A percentile compares a stretch with the other conserved stretches of the same genome.
Conservation (phyloP, 1,140 invertebrate genomes). For the Drosophila nigromelanica region DNA sequence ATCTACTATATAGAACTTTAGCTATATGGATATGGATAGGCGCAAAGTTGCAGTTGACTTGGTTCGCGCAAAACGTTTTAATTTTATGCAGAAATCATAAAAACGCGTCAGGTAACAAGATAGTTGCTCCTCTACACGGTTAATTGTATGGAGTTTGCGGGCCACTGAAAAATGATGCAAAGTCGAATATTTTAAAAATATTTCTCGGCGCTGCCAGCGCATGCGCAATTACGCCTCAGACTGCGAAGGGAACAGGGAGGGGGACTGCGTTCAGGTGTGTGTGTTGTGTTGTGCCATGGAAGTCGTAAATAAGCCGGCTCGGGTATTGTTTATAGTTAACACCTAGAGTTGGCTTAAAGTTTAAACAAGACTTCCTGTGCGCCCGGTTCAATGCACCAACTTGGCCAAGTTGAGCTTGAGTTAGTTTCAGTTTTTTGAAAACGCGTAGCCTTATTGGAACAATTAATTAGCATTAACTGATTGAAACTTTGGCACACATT, state of each 20-base stretch:
- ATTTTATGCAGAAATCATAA: slow-evolving; percentile 83
- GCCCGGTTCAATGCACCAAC: slow-evolving; percentile 49
- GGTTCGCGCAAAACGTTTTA: slow-evolving; percentile 64
- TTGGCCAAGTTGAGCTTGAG: not conserved
- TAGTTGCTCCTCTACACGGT: slow-evolving; percentile 69
- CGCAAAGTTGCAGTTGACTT: not conserved
- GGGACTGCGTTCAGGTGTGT: not conserved
- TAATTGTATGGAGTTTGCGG: slow-evolving; percentile 63
- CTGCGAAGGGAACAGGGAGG: not conserved
- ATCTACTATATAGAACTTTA: slow-evolving; percentile 1
- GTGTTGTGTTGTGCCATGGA: slow-evolving; percentile 33
- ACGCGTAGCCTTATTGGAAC: slow-evolving; percentile 54
- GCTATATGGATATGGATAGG: slow-evolving; percentile 9
- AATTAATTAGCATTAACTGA: slow-evolving; percentile 72
- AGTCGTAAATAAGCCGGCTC: slow-evolving; percentile 69
- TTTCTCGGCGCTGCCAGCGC: slow-evolving; percentile 41
- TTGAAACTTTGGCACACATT: slow-evolving; percentile 62
- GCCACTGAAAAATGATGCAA: slow-evolving; percentile 73
- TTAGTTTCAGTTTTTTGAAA: not conserved
- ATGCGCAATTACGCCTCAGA: slow-evolving; percentile 68
- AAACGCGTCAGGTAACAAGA: slow-evolving; percentile 82
- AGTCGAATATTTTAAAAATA: slow-evolving; percentile 74
- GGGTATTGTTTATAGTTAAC: slow-evolving; percentile 78
- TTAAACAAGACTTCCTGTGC: slow-evolving; percentile 46
- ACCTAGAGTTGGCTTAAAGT: slow-evolving; percentile 61